Conservation (phyloP, 2,797 vertebrate genomes). For the Avahi laniger region DNA sequence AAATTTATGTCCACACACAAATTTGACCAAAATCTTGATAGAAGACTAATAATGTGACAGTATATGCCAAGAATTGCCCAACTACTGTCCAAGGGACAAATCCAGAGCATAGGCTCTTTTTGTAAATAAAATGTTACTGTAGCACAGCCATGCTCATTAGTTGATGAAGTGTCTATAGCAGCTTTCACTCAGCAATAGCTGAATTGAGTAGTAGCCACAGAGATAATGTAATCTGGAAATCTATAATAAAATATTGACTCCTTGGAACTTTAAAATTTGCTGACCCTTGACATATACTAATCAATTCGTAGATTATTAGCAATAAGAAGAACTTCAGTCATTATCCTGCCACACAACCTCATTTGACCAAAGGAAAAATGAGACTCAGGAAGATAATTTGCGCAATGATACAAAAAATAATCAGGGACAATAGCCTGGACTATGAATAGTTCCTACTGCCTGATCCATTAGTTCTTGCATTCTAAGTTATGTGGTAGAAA, state of each 20-base stretch:
- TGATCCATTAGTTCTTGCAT: neutral
- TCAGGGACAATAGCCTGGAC: neutral
- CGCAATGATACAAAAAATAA: neutral
- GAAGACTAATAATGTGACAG: neutral
- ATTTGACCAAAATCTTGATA: neutral
- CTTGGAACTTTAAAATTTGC: neutral
- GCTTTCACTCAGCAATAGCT: neutral
- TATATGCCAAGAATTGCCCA: neutral
- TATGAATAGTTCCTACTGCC: neutral
- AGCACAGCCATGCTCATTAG: neutral
- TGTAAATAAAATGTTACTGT: neutral
- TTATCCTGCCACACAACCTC: neutral
- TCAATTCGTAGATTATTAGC: neutral
- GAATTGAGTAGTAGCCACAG: neutral
- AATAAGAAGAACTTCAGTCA: neutral
- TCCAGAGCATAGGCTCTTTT: neutral
- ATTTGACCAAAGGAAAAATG: neutral
- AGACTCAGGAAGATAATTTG: neutral
- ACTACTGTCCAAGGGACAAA: neutral
- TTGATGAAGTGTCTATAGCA: neutral
- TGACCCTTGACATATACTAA: neutral
- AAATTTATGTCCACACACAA: neutral
- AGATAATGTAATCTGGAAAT: neutral
- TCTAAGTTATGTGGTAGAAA: neutral
- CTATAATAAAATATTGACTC: neutral